A percentile compares a stretch with the other conserved stretches of the same genome.
Conservation (phyloP, 2,113 vertebrate species). For the Synodontis membranacea region DNA sequence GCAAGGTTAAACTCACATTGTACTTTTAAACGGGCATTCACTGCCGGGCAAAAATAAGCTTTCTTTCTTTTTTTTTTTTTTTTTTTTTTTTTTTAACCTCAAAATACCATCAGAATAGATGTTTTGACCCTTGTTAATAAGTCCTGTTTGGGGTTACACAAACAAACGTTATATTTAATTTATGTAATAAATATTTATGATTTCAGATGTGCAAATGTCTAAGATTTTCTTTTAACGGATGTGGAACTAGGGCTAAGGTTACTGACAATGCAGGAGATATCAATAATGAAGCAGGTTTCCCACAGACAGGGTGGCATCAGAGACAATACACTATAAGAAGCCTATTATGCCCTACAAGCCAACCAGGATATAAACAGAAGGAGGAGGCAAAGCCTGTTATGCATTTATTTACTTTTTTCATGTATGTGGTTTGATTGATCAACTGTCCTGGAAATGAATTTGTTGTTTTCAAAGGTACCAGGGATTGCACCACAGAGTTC, state of each 20-base stretch:
- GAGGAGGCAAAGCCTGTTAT: not conserved
- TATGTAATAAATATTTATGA: not conserved
- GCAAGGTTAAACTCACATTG: not conserved
- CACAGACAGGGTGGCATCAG: conserved; percentile 6
- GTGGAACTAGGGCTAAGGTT: not conserved
- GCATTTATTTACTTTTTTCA: not conserved
- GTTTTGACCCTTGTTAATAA: not conserved
- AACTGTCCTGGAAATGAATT: not conserved
- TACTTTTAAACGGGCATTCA: conserved; percentile 8
- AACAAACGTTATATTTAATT: not conserved
- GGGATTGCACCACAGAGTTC: not conserved
- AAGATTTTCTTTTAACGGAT: not conserved
- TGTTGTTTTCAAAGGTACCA: not conserved
- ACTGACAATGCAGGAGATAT: not conserved
- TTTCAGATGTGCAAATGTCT: not conserved
- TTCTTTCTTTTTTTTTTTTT: too few relatives aligned
- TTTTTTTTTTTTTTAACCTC: not conserved
- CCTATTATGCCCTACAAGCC: not conserved
- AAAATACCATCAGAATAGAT: not conserved
- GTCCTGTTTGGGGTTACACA: not conserved
- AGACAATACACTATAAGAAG: not conserved
- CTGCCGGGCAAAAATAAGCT: not conserved
- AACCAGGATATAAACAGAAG: not conserved
- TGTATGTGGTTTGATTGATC: conserved; percentile 19
- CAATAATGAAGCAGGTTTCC: not conserved